Conservation (phyloP, 2,797 vertebrate species). For the Cyprinella venusta region DNA sequence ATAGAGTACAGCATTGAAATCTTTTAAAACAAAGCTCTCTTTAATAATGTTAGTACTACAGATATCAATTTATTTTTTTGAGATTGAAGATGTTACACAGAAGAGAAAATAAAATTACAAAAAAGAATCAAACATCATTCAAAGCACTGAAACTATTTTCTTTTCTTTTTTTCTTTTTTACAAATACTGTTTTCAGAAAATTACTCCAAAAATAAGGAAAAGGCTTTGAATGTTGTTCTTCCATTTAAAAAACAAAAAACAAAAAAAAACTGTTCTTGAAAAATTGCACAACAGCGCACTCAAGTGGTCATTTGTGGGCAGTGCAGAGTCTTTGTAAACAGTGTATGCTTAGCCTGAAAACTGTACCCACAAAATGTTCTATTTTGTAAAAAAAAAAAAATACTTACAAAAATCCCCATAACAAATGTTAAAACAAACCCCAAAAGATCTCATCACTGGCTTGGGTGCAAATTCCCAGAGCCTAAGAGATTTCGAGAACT, state of each 20-base stretch:
- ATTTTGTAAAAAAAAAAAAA: background rate
- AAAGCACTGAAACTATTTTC: background rate
- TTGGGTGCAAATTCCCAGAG: background rate
- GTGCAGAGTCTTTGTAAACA: conserved; percentile 39
- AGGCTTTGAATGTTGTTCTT: background rate
- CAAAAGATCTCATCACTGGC: background rate
- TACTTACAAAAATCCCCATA: background rate
- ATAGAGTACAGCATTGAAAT: background rate
- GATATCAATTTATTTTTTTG: conserved; percentile 10
- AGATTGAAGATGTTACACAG: background rate
- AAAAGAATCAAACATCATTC: background rate
- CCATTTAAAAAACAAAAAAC: no score
- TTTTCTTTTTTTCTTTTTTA: background rate
- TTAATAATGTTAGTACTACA: conserved; percentile 34
- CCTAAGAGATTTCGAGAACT: background rate
- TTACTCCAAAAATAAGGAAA: background rate
- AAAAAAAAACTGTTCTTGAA: background rate
- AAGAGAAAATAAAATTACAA: conserved; percentile 10
- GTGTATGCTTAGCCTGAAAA: background rate
- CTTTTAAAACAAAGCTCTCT: conserved; percentile 20
- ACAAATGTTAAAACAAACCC: background rate
- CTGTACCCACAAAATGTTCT: background rate
- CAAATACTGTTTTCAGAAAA: background rate
- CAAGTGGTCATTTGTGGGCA: conserved; percentile 36
- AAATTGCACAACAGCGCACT: conserved; percentile 14